Base-by-base conservation (phyloP, 2,113 vertebrate genomes). In the Thamnaconus septentrionalis region DNA sequence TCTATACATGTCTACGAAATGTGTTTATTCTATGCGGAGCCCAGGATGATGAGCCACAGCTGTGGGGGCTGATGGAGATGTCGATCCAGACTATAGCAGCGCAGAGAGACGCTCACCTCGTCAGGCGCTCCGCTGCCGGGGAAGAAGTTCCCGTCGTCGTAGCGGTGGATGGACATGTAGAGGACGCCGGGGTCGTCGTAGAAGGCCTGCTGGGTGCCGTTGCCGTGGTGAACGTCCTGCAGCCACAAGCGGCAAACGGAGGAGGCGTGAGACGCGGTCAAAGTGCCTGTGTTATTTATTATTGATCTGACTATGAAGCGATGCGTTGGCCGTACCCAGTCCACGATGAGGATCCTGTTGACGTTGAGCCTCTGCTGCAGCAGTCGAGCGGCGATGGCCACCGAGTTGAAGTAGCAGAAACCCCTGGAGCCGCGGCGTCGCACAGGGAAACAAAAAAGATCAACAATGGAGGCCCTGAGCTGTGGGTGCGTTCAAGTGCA, bases 91-190 rank as follows among this genome's bases (percentile, higher is more conserved):
- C 18, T 31, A 31, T 2, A 2, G 18, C 18, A 31, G 18, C 18
- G 18, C 18, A 2, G 18, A 31, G 18, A 31, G 41, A n/a, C 6
- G 12, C 72, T 61, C 75, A 97, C 96, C 94, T 98, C 96, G 0
- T 98, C 96, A 0, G 96, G 94, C 0, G 96, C 96, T 0, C 96
- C 96, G 0, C 96, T 98, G 75, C 96, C 96, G 0, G 96, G 96
- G 68, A 98, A 98, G 91, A 98, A 98, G 91, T 98, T 98, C 4
- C 96, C 96, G 0, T 98, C 95, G 2, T 98, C 96, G 0, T 98
- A 98, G 87, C 96, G 96, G 79, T 98, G 96, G 47, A 98, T 90
- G 0, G 96, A 98, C 80, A 98, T 66, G 41, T 98, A 98, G 5
- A 98, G 94, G 56, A 98, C 93, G 0, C 87, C 94, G 12, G 96